Conservation (phyloP, 2,888 invertebrate genomes). For the Amblyjoppa fuscipennis region DNA sequence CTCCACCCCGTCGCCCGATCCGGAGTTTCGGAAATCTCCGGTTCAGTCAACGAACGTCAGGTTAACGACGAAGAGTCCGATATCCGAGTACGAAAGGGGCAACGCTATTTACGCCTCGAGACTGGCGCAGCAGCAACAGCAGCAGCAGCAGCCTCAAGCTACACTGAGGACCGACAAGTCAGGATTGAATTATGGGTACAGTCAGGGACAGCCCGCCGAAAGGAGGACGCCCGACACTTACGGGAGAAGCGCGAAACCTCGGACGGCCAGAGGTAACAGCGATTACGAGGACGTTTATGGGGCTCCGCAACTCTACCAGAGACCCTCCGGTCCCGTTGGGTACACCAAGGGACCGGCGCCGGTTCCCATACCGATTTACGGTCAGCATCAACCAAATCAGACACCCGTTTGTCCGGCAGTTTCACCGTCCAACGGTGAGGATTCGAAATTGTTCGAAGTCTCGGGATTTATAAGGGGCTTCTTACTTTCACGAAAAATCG, state of each 20-base stretch:
- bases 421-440: slow-evolving; percentile 72
- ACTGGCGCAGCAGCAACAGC: slow-evolving; percentile 85
- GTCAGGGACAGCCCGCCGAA: slow-evolving; percentile 85
- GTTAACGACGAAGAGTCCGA: slow-evolving; percentile 77
- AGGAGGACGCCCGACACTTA: slow-evolving; percentile 94
- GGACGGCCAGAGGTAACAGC: slow-evolving; percentile 81
- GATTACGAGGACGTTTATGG: slow-evolving; percentile 93
- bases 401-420: slow-evolving; percentile 69
- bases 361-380: slow-evolving; percentile 79
- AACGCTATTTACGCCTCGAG: slow-evolving; percentile 76
- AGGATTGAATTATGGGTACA: slow-evolving; percentile 83
- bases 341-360: slow-evolving; percentile 76
- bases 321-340: slow-evolving; percentile 79
- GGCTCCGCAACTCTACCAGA: slow-evolving; percentile 80
- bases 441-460: neutral
- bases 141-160: slow-evolving; percentile 74
- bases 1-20: slow-evolving; percentile 89
- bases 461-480: neutral
- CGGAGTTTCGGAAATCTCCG: slow-evolving; percentile 78
- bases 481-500: neutral
- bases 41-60: slow-evolving; percentile 77
- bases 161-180: slow-evolving; percentile 81
- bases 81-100: slow-evolving; percentile 77
- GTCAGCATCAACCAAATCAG: slow-evolving; percentile 74
- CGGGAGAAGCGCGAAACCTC: slow-evolving; percentile 86